Evolutionary conservation across 2,888 invertebrate species (phyloP).

Genomic region (Nyleta sp.): DNA sequence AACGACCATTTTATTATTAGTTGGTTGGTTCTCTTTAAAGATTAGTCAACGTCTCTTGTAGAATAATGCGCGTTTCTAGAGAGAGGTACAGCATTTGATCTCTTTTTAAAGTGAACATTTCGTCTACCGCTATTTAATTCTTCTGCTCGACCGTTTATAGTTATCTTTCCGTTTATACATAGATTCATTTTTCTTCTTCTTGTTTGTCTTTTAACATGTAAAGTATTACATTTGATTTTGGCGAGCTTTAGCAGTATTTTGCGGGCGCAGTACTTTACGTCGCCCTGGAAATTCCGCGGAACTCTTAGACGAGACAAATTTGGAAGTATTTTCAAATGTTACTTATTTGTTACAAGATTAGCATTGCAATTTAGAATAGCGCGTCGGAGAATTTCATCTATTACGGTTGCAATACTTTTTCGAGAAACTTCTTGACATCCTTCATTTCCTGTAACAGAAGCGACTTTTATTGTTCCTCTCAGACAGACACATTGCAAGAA

Average conservation of each 20-base stretch:
- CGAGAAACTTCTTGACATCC: constrained; percentile 79
- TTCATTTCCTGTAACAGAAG: constrained; percentile 77
- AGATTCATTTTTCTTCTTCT: not conserved
- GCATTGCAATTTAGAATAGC: constrained; percentile 53
- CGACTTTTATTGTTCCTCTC: too few species aligned
- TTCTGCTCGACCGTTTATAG: constrained; percentile 5
- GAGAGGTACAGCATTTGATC: constrained; percentile 36
- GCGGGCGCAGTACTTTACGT: constrained; percentile 33
- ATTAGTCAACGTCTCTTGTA: constrained; percentile 13
- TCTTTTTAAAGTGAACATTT: constrained; percentile 25
- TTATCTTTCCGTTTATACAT: not conserved
- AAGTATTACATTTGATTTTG: constrained; percentile 21
- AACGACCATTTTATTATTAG: constrained; percentile 17
- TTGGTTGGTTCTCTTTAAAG: constrained; percentile 18
- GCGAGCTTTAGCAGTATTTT: constrained; percentile 58
- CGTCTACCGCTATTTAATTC: constrained; percentile 13
- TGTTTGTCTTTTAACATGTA: constrained; percentile 13
- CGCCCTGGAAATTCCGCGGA: constrained; percentile 44
- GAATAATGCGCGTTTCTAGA: constrained; percentile 11
- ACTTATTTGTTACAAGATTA: constrained; percentile 54
- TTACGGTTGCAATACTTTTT: constrained; percentile 79
- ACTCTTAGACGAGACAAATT: constrained; percentile 55
- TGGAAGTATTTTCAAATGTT: constrained; percentile 59
- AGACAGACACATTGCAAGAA: too few species aligned
- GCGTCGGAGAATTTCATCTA: constrained; percentile 61